Percentiles rank a stretch among this genome's conserved stretches.
Evolutionary conservation across 2,888 invertebrate genomes (phyloP).

Genomic region (Cataglyphis altisquamis): DNA sequence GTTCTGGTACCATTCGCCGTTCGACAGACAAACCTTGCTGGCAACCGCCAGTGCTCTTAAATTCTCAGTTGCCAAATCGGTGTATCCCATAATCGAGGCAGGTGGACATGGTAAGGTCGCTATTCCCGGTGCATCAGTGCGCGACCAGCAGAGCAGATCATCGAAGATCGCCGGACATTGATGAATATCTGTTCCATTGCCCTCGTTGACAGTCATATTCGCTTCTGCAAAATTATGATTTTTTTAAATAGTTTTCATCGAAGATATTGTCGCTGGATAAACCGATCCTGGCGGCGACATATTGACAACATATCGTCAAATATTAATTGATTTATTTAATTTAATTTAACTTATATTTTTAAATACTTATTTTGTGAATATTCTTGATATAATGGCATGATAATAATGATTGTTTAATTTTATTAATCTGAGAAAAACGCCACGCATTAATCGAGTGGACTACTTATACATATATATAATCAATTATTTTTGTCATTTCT

Average conservation of each 20-base stretch:
- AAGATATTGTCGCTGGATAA: not conserved
- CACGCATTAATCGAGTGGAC: not conserved
- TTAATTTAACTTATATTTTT: too few species aligned
- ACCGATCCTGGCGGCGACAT: not conserved
- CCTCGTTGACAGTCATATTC: not conserved
- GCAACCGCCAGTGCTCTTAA: slow-evolving; percentile 75
- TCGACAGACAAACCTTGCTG: slow-evolving; percentile 86
- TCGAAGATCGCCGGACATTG: slow-evolving; percentile 87
- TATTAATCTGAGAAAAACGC: not conserved
- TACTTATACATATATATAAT: not conserved
- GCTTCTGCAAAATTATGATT: not conserved
- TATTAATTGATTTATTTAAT: not conserved
- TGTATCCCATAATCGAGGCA: slow-evolving; percentile 63
- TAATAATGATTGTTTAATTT: not conserved
- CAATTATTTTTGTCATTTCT: not conserved
- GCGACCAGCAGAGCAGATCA: slow-evolving; percentile 87
- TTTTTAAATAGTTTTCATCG: not conserved
- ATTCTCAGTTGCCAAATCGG: slow-evolving; percentile 16
- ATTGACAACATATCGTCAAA: not conserved
- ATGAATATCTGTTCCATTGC: slow-evolving; percentile 51
- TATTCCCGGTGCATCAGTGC: slow-evolving; percentile 84
- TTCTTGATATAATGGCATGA: not conserved
- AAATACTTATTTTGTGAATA: not conserved
- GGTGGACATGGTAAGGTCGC: slow-evolving; percentile 86
- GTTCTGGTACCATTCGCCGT: slow-evolving; percentile 87